These are phyloP conservation scores for Nymphalis io DNA, from an alignment of 1,140 invertebrate genomes.

Conservation along the genomic window DNA sequence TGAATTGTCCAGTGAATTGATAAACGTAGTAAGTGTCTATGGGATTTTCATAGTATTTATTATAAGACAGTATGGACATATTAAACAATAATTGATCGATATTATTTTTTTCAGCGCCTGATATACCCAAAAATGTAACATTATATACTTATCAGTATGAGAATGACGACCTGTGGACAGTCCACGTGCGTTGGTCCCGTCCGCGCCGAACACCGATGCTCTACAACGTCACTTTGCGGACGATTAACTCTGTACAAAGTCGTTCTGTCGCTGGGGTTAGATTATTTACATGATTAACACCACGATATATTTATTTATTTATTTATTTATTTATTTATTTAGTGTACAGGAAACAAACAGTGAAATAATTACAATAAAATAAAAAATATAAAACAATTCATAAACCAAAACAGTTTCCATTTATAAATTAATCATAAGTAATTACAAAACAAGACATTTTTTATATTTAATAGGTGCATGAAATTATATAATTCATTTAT, in stretches of 20 bases:
- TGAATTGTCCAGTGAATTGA: too few relatives aligned
- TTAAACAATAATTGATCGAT: background rate
- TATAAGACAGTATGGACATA: too few relatives aligned
- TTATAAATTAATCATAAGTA: too few relatives aligned
- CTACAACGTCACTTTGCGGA: slow-evolving; percentile 51
- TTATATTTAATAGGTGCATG: too few relatives aligned
- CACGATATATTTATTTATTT: background rate
- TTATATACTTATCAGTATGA: slow-evolving; percentile 32
- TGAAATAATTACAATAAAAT: too few relatives aligned
- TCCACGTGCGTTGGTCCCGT: slow-evolving; percentile 47
- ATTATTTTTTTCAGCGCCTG: slow-evolving; percentile 33
- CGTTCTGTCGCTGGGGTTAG: slow-evolving; percentile 49
- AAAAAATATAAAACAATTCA: too few relatives aligned
- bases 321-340: background rate
- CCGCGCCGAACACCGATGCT: slow-evolving; percentile 34
- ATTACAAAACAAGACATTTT: too few relatives aligned
- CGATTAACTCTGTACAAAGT: slow-evolving; percentile 15
- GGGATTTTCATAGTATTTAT: too few relatives aligned
- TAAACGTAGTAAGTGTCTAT: too few relatives aligned
- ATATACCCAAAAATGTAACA: slow-evolving; percentile 38
- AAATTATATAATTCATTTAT: too few relatives aligned
- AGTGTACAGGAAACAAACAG: too few relatives aligned
- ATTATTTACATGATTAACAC: background rate
- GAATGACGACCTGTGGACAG: slow-evolving; percentile 40
- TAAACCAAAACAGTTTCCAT: too few relatives aligned